Evolutionary conservation across 2,888 invertebrate species (phyloP), one percentile per base, ranked within the genome.

Genomic region (Drosophila nr. medialis): DNA sequence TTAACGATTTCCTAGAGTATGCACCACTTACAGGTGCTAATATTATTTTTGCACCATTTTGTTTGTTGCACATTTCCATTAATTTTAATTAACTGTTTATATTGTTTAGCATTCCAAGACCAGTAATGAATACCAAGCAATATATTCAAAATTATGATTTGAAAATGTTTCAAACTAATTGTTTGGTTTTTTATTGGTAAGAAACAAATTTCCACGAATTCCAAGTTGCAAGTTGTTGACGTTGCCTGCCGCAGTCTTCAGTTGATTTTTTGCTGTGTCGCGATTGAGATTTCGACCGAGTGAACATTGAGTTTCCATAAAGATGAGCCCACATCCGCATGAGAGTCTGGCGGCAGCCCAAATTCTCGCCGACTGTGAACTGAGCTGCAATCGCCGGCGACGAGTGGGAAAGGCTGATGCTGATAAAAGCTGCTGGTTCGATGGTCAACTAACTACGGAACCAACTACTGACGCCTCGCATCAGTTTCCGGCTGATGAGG

Each of bases 401-500:
- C 13, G 21, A 24, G 7, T 32, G n/a, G 29, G 32, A 67, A 72
- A 77, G 80, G 77, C 72, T 77, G 70, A 36, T 53, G 56, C 15
- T 21, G 54, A 27, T 55, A 27, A 54, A 8, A 15, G 24, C 27
- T 70, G 55, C 42, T 80, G 83, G 92, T 77, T 77, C 69, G 92
- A 92, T 83, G 89, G 88, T 27, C 89, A 87, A 79, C 69, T 60
- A 29, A 69, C 74, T 36, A 53, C 81, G 55, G 84, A 85, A 21
- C 38, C 50, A 50, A 34, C 70, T 50, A 48, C 83, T 70, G 86
- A 87, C 38, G 71, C 70, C 1, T 55, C 87, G 45, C 90, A 91
- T 81, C 91, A 91, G 62, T 91, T 92, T 92, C 92, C 92, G 87
- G 91, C 89, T 49, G 87, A 92, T 66, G 92, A 91, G 83, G 92